These are phyloP conservation scores for Tiaroga cobitis DNA, from an alignment of 2,797 vertebrate species.

Conservation along the genomic window DNA sequence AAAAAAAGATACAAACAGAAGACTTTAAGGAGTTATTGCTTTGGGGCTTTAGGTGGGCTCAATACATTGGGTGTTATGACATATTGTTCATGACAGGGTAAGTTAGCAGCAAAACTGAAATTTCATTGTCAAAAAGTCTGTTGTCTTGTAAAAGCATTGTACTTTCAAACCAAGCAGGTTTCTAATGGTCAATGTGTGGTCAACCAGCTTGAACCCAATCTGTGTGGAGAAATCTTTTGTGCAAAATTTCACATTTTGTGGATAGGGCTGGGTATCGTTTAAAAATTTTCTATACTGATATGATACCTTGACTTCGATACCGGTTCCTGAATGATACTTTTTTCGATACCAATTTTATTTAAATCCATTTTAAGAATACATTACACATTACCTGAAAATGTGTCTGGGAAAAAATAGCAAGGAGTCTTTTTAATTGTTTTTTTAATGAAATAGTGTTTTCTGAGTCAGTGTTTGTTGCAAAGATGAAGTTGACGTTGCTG, in stretches of 20 bases:
- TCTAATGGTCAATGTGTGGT: not conserved
- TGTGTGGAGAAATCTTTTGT: not conserved
- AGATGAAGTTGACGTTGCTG: too few relatives aligned
- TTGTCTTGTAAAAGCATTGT: not conserved
- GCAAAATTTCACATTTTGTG: not conserved
- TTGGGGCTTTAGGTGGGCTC: not conserved
- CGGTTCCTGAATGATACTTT: too few relatives aligned
- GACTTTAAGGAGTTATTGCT: not conserved
- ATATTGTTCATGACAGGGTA: not conserved
- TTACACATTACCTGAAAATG: too few relatives aligned
- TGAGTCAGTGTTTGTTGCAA: too few relatives aligned
- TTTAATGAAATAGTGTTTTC: too few relatives aligned
- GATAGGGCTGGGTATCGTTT: not conserved
- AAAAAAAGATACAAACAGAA: not conserved
- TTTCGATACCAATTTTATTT: too few relatives aligned
- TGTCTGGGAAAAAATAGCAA: too few relatives aligned
- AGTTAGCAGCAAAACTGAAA: not conserved
- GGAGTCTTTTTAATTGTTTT: too few relatives aligned
- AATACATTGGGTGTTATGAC: not conserved
- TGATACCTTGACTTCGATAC: too few relatives aligned
- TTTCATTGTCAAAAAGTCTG: not conserved
- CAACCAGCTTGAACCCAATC: not conserved
- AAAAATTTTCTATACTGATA: fast-evolving
- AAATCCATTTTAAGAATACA: too few relatives aligned
- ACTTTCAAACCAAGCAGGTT: not conserved